phyloP scores from a whole-genome alignment of 2,888 invertebrate genomes.

The Eutolmus rufibarbis region DNA sequence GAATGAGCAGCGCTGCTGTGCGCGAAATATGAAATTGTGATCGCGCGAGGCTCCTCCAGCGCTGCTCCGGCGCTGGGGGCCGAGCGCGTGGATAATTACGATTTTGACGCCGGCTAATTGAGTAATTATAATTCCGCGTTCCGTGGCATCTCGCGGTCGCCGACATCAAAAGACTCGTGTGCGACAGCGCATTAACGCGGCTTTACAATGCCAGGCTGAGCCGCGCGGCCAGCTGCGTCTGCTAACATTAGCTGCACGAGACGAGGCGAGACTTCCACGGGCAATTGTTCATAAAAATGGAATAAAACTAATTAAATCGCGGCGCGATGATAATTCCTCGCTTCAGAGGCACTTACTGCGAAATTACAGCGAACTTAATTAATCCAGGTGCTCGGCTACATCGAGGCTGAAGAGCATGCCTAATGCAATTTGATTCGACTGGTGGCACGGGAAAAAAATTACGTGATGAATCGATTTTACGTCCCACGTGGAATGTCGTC shows the following conservation, averaged over 20 bases:
- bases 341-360: neutral
- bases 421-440: neutral
- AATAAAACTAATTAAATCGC: conserved; percentile 18
- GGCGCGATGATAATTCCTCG: neutral
- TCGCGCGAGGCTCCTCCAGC: neutral
- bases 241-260: neutral
- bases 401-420: neutral
- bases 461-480: neutral
- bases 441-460: neutral
- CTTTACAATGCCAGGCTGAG: neutral
- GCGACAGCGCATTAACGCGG: neutral
- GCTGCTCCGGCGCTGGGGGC: neutral
- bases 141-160: neutral
- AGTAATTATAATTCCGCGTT: conserved; percentile 18
- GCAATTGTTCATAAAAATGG: neutral
- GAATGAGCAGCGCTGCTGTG: neutral
- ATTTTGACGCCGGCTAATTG: conserved; percentile 20
- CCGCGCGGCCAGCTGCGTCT: neutral
- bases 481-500: neutral
- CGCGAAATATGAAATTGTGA: neutral
- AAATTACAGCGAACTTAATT: neutral
- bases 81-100: neutral
- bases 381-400: neutral
- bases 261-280: neutral
- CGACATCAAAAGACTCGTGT: conserved; percentile 11